These are phyloP conservation scores for Tychaedon coryphoeus DNA, from an alignment of 2,113 vertebrate species.

Conservation along the genomic window DNA sequence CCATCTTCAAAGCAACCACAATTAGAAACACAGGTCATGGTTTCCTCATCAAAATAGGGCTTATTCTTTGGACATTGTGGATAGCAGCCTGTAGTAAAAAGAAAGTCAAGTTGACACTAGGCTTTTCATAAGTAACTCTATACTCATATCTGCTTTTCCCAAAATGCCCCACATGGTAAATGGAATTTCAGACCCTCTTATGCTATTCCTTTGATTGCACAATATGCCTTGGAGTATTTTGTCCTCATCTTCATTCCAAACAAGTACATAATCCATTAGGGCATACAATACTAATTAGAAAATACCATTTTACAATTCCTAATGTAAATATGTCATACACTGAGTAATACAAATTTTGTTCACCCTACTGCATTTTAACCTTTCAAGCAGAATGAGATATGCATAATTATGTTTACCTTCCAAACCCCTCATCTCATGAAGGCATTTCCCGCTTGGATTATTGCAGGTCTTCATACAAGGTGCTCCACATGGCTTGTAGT, in stretches of 20 bases:
- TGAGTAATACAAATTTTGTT: background rate
- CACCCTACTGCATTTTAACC: background rate
- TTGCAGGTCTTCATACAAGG: constrained; percentile 89
- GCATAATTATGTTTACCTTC: constrained; percentile 80
- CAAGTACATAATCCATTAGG: background rate
- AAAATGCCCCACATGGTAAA: background rate
- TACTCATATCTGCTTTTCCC: background rate
- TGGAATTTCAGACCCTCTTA: background rate
- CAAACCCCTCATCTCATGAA: constrained; percentile 74
- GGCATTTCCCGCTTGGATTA: constrained; percentile 84
- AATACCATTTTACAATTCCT: background rate
- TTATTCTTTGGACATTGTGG: constrained; percentile 81
- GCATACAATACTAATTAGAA: background rate
- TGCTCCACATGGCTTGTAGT: constrained; percentile 89
- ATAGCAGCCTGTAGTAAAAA: constrained; percentile 83
- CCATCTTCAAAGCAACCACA: constrained; percentile 83
- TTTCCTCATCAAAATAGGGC: constrained; percentile 88
- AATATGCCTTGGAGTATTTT: background rate
- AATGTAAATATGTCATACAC: background rate
- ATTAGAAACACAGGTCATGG: constrained; percentile 82
- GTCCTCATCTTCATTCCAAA: background rate
- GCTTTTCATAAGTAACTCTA: background rate
- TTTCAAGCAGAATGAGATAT: background rate
- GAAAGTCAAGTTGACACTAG: background rate
- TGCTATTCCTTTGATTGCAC: background rate